Evolutionary conservation across 2,113 vertebrate species (phyloP).

Genomic region (Elanoides forficatus): DNA sequence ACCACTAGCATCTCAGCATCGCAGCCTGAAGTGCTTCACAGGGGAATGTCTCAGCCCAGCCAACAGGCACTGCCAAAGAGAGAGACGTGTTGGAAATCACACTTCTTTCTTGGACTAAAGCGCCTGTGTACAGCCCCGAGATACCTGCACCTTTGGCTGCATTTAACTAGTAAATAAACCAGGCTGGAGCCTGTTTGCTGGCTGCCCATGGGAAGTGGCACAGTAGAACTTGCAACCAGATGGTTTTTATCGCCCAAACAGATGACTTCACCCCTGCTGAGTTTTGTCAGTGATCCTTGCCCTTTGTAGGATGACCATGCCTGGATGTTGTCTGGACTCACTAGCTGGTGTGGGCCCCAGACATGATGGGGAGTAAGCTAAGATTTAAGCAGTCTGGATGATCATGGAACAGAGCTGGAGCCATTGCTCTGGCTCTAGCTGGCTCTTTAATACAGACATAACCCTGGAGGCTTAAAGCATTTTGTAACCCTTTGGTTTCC

Average conservation of each 20-base stretch:
- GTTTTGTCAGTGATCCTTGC: background rate
- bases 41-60: background rate
- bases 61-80: conserved; percentile 24
- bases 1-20: background rate
- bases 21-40: background rate
- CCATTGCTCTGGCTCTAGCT: background rate
- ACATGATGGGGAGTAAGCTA: rapidly evolving
- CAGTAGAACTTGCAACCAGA: background rate
- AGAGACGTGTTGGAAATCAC: conserved; percentile 7
- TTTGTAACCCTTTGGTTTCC: background rate
- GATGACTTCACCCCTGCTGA: background rate
- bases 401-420: background rate
- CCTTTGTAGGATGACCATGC: background rate
- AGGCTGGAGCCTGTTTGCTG: background rate
- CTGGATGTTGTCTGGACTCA: background rate
- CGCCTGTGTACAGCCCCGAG: rapidly evolving
- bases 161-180: background rate
- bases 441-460: background rate
- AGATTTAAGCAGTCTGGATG: background rate
- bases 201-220: background rate
- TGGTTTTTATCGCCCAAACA: background rate
- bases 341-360: background rate
- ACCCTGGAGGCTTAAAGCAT: background rate
- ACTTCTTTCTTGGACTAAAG: background rate
- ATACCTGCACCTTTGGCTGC: background rate